Evolutionary conservation across 2,797 vertebrate genomes (phyloP).

Genomic region (Tolypeutes matacus): DNA sequence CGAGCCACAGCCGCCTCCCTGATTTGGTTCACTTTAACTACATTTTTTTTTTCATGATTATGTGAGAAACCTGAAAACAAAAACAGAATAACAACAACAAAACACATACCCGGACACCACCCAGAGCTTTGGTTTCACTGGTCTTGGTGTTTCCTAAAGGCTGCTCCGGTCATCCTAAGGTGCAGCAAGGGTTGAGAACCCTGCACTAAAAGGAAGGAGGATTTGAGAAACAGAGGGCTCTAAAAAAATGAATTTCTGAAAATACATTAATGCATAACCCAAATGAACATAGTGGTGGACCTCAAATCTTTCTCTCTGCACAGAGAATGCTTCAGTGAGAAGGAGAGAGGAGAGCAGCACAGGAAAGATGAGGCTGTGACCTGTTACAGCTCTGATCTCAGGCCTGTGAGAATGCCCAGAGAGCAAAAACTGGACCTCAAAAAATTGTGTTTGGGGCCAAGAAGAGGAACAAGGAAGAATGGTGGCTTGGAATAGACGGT

Average conservation of each 20-base stretch:
- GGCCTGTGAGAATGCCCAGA: background rate
- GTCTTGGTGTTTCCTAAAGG: background rate
- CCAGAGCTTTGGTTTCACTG: background rate
- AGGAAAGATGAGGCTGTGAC: background rate
- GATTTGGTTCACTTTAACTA: background rate
- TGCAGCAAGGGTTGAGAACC: background rate
- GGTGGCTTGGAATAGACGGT: background rate
- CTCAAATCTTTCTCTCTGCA: background rate
- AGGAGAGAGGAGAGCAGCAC: background rate
- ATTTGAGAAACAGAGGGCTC: background rate
- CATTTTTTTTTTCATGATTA: background rate
- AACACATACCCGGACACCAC: background rate
- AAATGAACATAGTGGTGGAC: background rate
- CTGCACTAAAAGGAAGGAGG: background rate
- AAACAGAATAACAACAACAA: background rate
- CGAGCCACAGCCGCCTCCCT: too few relatives aligned
- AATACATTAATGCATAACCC: background rate
- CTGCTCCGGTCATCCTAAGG: background rate
- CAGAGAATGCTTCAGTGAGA: background rate
- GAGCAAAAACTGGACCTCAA: background rate
- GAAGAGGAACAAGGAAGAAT: background rate
- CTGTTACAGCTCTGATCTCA: background rate
- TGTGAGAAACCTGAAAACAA: background rate
- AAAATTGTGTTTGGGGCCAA: background rate
- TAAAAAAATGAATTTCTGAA: background rate